A percentile compares a stretch with the other conserved stretches of the same genome.
Conservation (phyloP, 2,113 vertebrate genomes). For the Beaufortia kweichowensis region DNA sequence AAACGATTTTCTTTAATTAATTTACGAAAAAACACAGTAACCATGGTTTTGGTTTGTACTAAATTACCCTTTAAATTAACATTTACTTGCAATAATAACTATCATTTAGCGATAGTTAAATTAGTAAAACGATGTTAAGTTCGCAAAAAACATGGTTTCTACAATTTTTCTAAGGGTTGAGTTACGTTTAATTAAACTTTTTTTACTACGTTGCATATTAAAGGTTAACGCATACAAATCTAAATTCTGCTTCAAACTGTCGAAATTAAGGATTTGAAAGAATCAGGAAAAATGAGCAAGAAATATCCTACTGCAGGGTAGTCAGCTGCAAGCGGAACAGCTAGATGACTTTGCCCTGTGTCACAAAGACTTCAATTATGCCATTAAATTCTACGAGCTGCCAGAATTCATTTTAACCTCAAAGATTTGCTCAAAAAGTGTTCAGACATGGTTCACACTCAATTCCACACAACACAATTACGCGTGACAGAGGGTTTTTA, state of each 20-base stretch:
- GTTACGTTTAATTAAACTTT: too few species aligned
- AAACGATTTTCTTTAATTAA: too few species aligned
- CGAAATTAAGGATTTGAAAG: background rate
- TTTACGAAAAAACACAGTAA: too few species aligned
- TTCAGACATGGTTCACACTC: constrained; percentile 66
- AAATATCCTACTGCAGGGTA: constrained; percentile 64
- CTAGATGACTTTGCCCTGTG: constrained; percentile 52
- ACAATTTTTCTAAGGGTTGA: too few species aligned
- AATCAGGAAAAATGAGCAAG: constrained; percentile 67
- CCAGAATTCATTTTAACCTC: constrained; percentile 65
- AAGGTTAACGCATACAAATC: background rate
- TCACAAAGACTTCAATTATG: constrained; percentile 60
- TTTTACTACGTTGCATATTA: background rate
- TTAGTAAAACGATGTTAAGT: too few species aligned
- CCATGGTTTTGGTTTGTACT: too few species aligned
- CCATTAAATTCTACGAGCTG: constrained; percentile 67
- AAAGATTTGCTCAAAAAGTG: constrained; percentile 69
- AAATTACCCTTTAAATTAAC: too few species aligned
- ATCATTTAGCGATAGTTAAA: too few species aligned
- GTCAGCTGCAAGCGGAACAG: constrained; percentile 65
- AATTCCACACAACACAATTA: constrained; percentile 55
- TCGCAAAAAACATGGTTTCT: too few species aligned
- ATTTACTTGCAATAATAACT: too few species aligned
- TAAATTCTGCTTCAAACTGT: background rate
- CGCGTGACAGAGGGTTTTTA: background rate